Evolutionary conservation across 2,888 invertebrate genomes (phyloP).

Genomic region (Monoplex corrugatus): DNA sequence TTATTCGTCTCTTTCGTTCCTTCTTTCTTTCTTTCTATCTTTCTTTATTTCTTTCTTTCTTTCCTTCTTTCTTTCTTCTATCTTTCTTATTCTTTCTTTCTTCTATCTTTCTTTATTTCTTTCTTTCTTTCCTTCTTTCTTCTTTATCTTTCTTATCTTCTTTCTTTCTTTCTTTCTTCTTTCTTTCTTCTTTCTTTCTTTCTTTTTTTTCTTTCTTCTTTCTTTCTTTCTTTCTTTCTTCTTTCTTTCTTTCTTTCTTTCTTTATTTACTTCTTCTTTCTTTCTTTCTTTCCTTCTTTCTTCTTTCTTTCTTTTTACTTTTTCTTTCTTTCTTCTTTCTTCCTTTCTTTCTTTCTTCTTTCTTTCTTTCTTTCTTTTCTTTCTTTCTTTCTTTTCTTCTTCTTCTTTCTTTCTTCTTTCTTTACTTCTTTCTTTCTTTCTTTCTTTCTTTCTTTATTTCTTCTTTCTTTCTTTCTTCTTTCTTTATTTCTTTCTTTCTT

Average conservation of each 20-base stretch:
- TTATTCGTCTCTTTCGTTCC: too few relatives aligned
- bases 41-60: too few relatives aligned
- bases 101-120: background rate
- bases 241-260: background rate
- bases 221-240: background rate
- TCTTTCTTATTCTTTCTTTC: background rate
- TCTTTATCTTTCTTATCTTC: background rate
- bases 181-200: background rate
- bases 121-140: background rate
- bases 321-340: constrained; percentile 14
- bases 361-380: background rate
- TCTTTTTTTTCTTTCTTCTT: background rate
- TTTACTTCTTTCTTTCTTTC: background rate
- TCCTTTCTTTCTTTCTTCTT: constrained; percentile 35
- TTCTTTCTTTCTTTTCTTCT: background rate
- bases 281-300: background rate
- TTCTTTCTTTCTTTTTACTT: background rate
- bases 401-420: background rate
- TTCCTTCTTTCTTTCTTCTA: background rate
- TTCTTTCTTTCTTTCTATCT: too few relatives aligned
- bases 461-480: too few relatives aligned
- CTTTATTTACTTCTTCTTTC: too few relatives aligned
- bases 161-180: background rate
- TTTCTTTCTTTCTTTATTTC: too few relatives aligned
- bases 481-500: too few relatives aligned